Percentiles rank a stretch among this genome's conserved stretches.
Conservation (phyloP, 2,797 vertebrate species). For the Pelochelys cantorii region DNA sequence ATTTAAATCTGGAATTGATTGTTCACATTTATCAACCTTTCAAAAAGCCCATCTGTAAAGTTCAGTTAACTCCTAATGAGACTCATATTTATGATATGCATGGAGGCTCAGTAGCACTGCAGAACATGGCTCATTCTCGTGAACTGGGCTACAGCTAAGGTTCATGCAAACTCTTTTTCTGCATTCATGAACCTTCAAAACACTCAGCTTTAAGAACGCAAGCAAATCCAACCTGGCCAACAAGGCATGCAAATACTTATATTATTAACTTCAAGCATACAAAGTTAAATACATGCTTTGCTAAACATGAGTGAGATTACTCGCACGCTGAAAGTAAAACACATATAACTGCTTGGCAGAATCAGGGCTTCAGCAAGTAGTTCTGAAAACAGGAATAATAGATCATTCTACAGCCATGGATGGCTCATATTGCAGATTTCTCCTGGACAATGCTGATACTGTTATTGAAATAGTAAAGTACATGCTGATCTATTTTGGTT, state of each 20-base stretch:
- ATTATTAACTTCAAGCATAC: not conserved
- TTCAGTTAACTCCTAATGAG: not conserved
- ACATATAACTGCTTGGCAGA: not conserved
- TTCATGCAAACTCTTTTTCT: not conserved
- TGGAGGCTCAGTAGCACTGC: not conserved
- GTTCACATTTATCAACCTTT: not conserved
- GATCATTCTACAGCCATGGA: not conserved
- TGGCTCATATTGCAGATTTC: not conserved
- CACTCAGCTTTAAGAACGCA: not conserved
- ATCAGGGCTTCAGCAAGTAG: not conserved
- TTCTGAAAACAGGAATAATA: not conserved
- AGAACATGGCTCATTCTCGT: not conserved
- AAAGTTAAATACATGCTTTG: not conserved
- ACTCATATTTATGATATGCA: not conserved
- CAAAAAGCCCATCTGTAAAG: not conserved
- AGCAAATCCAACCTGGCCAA: not conserved
- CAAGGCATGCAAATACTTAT: not conserved
- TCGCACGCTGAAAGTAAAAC: not conserved
- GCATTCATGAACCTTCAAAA: not conserved
- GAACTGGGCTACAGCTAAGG: not conserved
- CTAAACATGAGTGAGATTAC: not conserved
- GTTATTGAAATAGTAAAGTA: not conserved
- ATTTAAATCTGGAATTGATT: not conserved
- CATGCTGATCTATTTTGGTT: accelerated
- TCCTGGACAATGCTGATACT: not conserved